phyloP scores from a whole-genome alignment of 2,113 vertebrate species.

The Copsychus sechellarum region DNA sequence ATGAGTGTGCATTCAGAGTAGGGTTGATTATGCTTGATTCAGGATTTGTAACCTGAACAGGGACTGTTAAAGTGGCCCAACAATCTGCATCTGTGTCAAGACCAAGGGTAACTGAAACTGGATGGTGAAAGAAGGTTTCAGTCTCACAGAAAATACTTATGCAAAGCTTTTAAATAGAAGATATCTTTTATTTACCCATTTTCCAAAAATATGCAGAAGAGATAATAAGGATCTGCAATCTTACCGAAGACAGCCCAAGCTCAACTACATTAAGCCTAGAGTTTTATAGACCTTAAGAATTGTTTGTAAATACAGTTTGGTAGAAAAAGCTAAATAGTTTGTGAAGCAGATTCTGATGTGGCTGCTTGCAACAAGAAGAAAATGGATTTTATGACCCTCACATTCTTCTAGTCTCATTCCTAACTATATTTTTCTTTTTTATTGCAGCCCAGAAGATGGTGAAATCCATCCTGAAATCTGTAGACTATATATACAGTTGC shows the following conservation, averaged over 20 bases:
- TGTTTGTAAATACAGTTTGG: neutral
- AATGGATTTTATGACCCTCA: neutral
- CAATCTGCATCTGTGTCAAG: neutral
- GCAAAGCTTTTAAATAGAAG: neutral
- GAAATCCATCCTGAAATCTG: conserved; percentile 99
- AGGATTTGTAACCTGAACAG: neutral
- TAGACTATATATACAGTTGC: conserved; percentile 94
- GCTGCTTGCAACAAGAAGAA: neutral
- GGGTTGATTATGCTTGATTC: neutral
- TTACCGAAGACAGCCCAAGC: neutral
- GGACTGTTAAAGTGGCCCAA: neutral
- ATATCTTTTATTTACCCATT: neutral
- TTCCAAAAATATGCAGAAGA: neutral
- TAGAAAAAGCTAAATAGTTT: neutral
- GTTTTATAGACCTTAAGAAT: neutral
- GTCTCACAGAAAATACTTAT: neutral
- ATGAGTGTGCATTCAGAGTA: neutral
- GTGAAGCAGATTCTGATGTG: neutral
- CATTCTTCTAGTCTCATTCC: neutral
- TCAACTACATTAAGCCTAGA: neutral
- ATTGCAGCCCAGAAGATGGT: conserved; percentile 91
- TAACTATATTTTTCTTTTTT: conserved; percentile 34
- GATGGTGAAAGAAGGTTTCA: neutral
- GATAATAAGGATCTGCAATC: neutral
- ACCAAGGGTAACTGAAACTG: neutral